phyloP scores from a whole-genome alignment of 1,140 invertebrate genomes.

The Calosoma granatense region DNA sequence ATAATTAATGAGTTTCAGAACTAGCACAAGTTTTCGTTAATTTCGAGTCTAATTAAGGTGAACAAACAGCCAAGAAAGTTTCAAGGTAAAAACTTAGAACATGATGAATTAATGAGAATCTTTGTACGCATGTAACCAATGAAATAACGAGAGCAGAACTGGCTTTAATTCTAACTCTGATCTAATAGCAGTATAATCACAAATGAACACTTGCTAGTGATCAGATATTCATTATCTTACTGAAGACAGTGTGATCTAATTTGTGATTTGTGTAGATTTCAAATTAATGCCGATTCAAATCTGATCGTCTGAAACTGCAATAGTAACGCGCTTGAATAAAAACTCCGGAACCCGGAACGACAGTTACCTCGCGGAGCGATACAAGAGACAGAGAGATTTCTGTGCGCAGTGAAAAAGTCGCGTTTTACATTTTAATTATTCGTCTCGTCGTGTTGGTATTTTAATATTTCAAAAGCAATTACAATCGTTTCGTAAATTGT shows the following conservation, averaged over 20 bases:
- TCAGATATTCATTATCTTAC: background rate
- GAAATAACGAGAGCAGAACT: too few species aligned
- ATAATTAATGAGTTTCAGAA: background rate
- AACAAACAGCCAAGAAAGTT: background rate
- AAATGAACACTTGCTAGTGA: too few species aligned
- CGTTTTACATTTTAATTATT: constrained; percentile 9
- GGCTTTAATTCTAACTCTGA: too few species aligned
- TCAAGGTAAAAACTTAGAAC: background rate
- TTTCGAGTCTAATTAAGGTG: background rate
- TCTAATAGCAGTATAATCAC: too few species aligned
- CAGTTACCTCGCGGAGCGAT: too few species aligned
- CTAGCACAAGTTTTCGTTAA: background rate
- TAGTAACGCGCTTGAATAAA: too few species aligned
- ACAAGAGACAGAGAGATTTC: background rate
- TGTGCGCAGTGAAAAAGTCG: background rate
- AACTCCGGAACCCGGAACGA: too few species aligned
- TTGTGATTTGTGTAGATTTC: too few species aligned
- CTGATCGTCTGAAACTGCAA: too few species aligned
- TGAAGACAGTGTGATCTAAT: too few species aligned
- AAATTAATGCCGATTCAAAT: too few species aligned
- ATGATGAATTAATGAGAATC: background rate
- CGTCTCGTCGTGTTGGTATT: constrained; percentile 3
- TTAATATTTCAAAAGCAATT: constrained; percentile 9
- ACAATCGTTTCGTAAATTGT: constrained; percentile 9
- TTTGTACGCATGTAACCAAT: background rate